phyloP scores from a whole-genome alignment of 2,113 vertebrate species.

The Pimephales promelas region DNA sequence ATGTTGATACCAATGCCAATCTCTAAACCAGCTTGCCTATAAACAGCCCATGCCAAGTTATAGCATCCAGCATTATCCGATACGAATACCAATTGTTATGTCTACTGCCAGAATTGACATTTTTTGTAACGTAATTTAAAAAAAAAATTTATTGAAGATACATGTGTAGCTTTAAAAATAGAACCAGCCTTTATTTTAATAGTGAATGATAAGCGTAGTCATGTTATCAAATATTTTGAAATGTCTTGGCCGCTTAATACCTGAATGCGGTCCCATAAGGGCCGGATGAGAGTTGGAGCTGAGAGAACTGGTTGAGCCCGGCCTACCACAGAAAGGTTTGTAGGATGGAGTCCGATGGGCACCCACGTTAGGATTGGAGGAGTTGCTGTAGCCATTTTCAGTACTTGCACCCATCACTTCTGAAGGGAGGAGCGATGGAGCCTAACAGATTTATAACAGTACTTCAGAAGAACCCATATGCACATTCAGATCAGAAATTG shows the following conservation, averaged over 20 bases:
- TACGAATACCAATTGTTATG: too few relatives aligned
- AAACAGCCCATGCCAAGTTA: too few relatives aligned
- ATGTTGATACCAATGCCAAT: too few relatives aligned
- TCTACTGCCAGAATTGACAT: too few relatives aligned
- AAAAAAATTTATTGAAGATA: not conserved
- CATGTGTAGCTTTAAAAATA: not conserved
- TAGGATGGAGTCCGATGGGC: conserved; percentile 72
- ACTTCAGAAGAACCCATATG: not conserved
- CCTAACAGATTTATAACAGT: conserved; percentile 54
- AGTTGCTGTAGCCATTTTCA: conserved; percentile 72
- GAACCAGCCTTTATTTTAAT: not conserved
- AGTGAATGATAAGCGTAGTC: not conserved
- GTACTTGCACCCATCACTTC: conserved; percentile 70
- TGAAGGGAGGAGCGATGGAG: conserved; percentile 66
- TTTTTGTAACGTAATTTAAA: too few relatives aligned
- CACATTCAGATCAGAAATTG: not conserved
- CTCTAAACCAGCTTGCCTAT: too few relatives aligned
- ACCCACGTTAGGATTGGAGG: conserved; percentile 64
- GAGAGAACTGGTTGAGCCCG: conserved; percentile 63
- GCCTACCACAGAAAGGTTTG: conserved; percentile 72
- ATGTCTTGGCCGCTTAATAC: conserved; percentile 50
- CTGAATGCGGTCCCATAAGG: conserved; percentile 73
- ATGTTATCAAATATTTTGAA: not conserved
- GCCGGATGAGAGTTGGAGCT: conserved; percentile 61
- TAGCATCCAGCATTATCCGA: too few relatives aligned